A percentile compares a stretch with the other conserved stretches of the same genome.
These are phyloP conservation scores for Adoxophyes honmai DNA, from an alignment of 1,140 invertebrate genomes.

Conservation along the genomic window DNA sequence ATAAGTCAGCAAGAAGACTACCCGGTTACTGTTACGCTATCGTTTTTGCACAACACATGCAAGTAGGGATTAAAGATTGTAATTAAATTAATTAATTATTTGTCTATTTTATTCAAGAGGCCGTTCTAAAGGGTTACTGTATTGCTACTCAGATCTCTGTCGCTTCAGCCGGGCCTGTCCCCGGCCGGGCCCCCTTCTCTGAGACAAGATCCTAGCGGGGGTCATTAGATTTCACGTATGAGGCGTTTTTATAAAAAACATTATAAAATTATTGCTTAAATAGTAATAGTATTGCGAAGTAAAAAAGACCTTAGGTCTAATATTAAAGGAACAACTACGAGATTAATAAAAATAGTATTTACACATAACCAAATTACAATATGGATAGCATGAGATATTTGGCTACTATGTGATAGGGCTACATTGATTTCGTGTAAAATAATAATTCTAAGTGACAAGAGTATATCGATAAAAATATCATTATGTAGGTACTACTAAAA, in stretches of 20 bases:
- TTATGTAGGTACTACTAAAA: slow-evolving; percentile 32
- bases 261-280: slow-evolving; percentile 70
- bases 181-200: slow-evolving; percentile 15
- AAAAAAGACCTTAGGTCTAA: slow-evolving; percentile 70
- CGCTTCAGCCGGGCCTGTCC: slow-evolving; percentile 25
- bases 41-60: slow-evolving; percentile 71
- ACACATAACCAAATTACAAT: slow-evolving; percentile 54
- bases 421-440: slow-evolving; percentile 48
- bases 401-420: slow-evolving; percentile 70
- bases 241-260: slow-evolving; percentile 27
- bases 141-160: slow-evolving; percentile 33
- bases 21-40: slow-evolving; percentile 51
- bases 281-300: slow-evolving; percentile 71
- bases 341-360: slow-evolving; percentile 68
- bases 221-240: slow-evolving; percentile 32
- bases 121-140: slow-evolving; percentile 32
- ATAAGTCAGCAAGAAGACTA: slow-evolving; percentile 60
- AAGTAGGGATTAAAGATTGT: slow-evolving; percentile 47
- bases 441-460: slow-evolving; percentile 49
- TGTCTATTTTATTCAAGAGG: slow-evolving; percentile 32
- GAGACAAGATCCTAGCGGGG: slow-evolving; percentile 20
- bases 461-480: slow-evolving; percentile 45
- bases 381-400: slow-evolving; percentile 69
- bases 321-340: slow-evolving; percentile 67
- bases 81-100: slow-evolving; percentile 29